Evolutionary conservation across 1,140 invertebrate species (phyloP), one percentile per base, ranked within the genome.

Genomic region (Drosophila murphyi): DNA sequence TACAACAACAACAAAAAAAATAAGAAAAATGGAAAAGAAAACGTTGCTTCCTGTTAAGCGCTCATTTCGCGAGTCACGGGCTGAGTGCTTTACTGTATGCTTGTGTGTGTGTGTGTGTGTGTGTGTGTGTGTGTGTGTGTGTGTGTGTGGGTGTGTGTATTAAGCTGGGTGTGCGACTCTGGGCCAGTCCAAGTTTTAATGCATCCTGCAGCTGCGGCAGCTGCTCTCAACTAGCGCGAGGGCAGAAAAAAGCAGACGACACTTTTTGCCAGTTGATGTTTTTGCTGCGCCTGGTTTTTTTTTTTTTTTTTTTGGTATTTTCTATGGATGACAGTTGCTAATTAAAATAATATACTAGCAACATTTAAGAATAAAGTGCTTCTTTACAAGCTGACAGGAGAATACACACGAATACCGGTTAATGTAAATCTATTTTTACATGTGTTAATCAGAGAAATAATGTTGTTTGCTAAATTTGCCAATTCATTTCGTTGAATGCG

Each of bases 271-370:
- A 50, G n/a, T 34, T 48, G 59, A 10, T 57, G 4, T 35, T 43
- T 28, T 37, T 31, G 41, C 28, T 41, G 45, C 20, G 20, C 20
- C 1, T 0, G 20, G 20, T 20, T 20, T 28, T 65, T 29, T 47
- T 56, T 41, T n/a, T 51, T 31, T 5, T 59, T 60, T 47, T 54
- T 12, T 48, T 31, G 35, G 5, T 37, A 31, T 45, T 52, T 35
- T 29, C 57, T 68, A 52, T 72, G 57, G 75, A 67, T 67, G 71
- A 81, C 82, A 70, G 75, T 56, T 48, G 72, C 82, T 86, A 87
- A 87, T 88, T 87, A 87, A 87, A 87, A 87, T 80, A 79, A 80
- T 76, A 87, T 76, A 78, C 75, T 71, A 45, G 51, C 64, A 71
- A 41, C 82, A 63, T 67, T 75, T 51, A 20, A 0, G 20, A 69